A percentile compares a stretch with the other conserved stretches of the same genome.
Conservation (phyloP, 1,140 invertebrate species). For the Cephus cinctus region DNA sequence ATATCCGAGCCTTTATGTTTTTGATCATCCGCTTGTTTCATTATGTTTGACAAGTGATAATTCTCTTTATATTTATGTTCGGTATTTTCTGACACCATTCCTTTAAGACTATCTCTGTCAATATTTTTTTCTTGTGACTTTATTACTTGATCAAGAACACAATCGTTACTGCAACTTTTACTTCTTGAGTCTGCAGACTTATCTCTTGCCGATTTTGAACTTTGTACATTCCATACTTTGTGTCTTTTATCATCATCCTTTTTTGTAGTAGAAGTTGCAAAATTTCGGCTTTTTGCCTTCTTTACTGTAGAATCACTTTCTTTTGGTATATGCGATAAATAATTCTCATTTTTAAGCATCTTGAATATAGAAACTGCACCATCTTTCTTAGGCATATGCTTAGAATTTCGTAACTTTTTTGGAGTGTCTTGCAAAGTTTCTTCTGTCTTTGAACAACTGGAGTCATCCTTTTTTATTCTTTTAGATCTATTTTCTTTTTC, state of each 20-base stretch:
- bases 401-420: constrained; percentile 35
- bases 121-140: constrained; percentile 38
- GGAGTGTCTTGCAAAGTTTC: constrained; percentile 26
- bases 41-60: constrained; percentile 19
- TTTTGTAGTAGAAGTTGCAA: constrained; percentile 32
- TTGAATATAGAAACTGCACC: constrained; percentile 27
- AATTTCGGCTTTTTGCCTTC: constrained; percentile 40
- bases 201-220: constrained; percentile 30
- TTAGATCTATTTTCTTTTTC: constrained; percentile 52
- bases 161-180: constrained; percentile 40
- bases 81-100: constrained; percentile 23
- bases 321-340: constrained; percentile 23
- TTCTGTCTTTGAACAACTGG: constrained; percentile 28
- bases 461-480: constrained; percentile 45
- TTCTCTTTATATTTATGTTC: constrained; percentile 33
- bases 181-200: constrained; percentile 32
- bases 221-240: constrained; percentile 28
- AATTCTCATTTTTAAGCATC: constrained; percentile 39
- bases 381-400: constrained; percentile 40
- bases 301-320: constrained; percentile 33
- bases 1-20: constrained; percentile 31
- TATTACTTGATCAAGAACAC: constrained; percentile 22
- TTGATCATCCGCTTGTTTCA: constrained; percentile 32
- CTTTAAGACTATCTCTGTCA: constrained; percentile 30
- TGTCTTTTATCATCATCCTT: constrained; percentile 43